These are phyloP conservation scores for Heliconius erato DNA, from an alignment of 2,888 invertebrate species.

Conservation along the genomic window DNA sequence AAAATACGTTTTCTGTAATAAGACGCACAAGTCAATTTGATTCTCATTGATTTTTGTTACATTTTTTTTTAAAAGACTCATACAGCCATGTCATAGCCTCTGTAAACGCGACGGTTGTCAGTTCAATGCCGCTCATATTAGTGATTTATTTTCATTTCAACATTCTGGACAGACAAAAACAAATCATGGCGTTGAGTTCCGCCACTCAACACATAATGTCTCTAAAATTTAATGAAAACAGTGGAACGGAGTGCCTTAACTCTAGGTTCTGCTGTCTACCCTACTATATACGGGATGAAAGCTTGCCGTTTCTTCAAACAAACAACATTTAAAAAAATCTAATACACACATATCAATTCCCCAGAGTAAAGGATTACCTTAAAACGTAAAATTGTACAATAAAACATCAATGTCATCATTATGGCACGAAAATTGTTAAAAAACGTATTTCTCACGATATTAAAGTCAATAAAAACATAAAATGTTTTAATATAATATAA, in stretches of 20 bases:
- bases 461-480: slow-evolving; percentile 76
- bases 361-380: slow-evolving; percentile 52
- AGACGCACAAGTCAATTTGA: no score
- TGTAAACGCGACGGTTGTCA: not conserved
- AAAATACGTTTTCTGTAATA: no score
- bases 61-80: no score
- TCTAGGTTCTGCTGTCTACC: not conserved
- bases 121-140: not conserved
- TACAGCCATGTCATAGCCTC: no score
- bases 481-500: slow-evolving; percentile 79
- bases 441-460: slow-evolving; percentile 72
- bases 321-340: not conserved
- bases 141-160: no score
- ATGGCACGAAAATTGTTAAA: slow-evolving; percentile 51
- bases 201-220: not conserved
- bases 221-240: not conserved
- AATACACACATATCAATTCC: slow-evolving; percentile 40
- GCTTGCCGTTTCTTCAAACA: not conserved
- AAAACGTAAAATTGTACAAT: slow-evolving; percentile 49
- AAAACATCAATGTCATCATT: slow-evolving; percentile 78
- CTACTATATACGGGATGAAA: not conserved
- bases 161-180: no score
- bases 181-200: not conserved
- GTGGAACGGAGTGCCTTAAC: not conserved
- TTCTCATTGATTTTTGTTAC: no score